Evolutionary conservation across 1,140 invertebrate species (phyloP).

Genomic region (Zaprionus vittiger): DNA sequence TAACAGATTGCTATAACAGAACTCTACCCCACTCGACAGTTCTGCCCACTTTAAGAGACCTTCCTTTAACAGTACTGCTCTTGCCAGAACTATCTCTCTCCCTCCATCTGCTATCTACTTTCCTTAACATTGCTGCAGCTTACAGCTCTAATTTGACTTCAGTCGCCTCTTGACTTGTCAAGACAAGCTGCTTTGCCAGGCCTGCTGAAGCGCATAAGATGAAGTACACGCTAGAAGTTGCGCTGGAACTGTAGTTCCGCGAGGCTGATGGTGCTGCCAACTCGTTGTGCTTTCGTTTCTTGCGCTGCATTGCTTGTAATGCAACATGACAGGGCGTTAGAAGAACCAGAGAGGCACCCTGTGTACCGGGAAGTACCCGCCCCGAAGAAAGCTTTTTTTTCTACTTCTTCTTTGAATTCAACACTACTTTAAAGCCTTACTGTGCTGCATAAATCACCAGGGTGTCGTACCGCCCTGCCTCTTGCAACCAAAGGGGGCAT

Average conservation of each 20-base stretch:
- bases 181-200: neutral
- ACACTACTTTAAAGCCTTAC: conserved; percentile 16
- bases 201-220: conserved; percentile 1
- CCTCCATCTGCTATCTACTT: neutral
- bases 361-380: neutral
- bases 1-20: neutral
- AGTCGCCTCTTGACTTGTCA: neutral
- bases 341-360: neutral
- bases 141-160: conserved; percentile 4
- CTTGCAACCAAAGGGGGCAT: neutral
- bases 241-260: conserved; percentile 8
- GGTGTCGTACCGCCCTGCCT: neutral
- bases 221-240: neutral
- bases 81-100: neutral
- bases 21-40: neutral
- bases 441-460: conserved; percentile 32
- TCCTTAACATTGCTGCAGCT: neutral
- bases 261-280: conserved; percentile 27
- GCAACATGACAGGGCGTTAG: conserved; percentile 28
- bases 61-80: neutral
- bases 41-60: too few species aligned
- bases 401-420: neutral
- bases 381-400: neutral
- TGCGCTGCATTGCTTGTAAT: conserved; percentile 18
- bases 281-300: conserved; percentile 14